phyloP scores from a whole-genome alignment of 1,140 invertebrate species.

The Drosophila saltans region DNA sequence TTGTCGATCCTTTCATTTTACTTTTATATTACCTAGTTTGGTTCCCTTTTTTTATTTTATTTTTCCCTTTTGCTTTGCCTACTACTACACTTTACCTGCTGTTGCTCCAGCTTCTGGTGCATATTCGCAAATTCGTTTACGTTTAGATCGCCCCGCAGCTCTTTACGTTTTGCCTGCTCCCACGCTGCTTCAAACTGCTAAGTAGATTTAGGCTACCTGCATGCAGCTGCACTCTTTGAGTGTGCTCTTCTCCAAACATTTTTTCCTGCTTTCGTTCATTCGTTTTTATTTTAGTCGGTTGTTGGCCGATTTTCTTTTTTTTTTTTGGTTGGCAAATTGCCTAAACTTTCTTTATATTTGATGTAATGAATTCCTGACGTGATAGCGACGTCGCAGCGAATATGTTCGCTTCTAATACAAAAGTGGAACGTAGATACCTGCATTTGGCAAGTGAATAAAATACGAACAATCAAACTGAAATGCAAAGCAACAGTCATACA shows the following conservation, averaged over 20 bases:
- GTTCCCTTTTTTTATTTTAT: background rate
- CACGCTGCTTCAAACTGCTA: slow-evolving; percentile 56
- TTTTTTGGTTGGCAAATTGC: slow-evolving; percentile 67
- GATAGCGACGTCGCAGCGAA: slow-evolving; percentile 29
- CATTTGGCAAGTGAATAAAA: slow-evolving; percentile 28
- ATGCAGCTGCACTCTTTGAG: slow-evolving; percentile 65
- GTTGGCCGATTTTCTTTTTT: slow-evolving; percentile 14
- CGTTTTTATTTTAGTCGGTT: slow-evolving; percentile 15
- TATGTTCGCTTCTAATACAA: slow-evolving; percentile 23
- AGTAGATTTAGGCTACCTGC: slow-evolving; percentile 78
- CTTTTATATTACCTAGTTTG: slow-evolving; percentile 11
- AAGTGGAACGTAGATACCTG: slow-evolving; percentile 30
- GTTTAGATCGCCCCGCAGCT: slow-evolving; percentile 41
- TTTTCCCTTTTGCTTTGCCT: background rate
- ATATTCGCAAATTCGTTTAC: slow-evolving; percentile 77
- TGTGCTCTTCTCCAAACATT: slow-evolving; percentile 22
- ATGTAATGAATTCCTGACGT: slow-evolving; percentile 77
- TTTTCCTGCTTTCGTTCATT: slow-evolving; percentile 7
- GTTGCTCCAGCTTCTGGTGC: slow-evolving; percentile 46
- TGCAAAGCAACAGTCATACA: slow-evolving; percentile 45
- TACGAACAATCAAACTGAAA: slow-evolving; percentile 15
- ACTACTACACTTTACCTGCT: slow-evolving; percentile 28
- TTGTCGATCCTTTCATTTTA: background rate
- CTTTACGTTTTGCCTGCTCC: background rate
- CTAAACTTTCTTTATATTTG: slow-evolving; percentile 81